Percentiles rank a stretch among this genome's conserved stretches.
These are phyloP conservation scores for Scartelaos histophorus DNA, from an alignment of 2,113 vertebrate species.

Conservation along the genomic window DNA sequence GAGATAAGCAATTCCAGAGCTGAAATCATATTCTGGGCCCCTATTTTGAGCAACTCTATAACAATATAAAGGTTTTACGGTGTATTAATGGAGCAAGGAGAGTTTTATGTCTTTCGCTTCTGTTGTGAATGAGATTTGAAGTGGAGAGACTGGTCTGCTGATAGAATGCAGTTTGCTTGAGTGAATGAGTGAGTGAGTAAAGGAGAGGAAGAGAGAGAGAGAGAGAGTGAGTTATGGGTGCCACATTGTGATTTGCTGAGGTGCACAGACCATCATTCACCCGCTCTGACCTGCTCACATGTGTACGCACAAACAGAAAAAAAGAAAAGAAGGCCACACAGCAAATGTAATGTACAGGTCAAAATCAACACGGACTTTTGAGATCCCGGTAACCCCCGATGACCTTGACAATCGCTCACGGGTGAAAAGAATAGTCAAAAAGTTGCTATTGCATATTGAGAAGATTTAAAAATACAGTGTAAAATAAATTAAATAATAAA, in stretches of 20 bases:
- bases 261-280: constrained; percentile 42
- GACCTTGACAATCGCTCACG: constrained; percentile 28
- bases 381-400: constrained; percentile 16
- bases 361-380: constrained; percentile 18
- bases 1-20: too few species aligned
- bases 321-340: neutral
- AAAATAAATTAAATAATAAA: constrained; percentile 3
- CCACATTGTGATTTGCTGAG: constrained; percentile 44
- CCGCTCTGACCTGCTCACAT: constrained; percentile 21
- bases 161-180: constrained; percentile 9
- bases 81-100: too few species aligned
- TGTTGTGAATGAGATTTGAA: constrained; percentile 32
- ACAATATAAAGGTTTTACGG: too few species aligned
- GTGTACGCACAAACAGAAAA: neutral
- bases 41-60: too few species aligned
- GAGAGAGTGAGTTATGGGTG: constrained; percentile 33
- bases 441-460: neutral
- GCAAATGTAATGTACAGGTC: constrained; percentile 44
- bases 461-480: neutral
- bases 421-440: neutral
- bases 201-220: neutral
- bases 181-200: neutral
- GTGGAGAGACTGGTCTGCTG: constrained; percentile 19
- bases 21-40: too few species aligned
- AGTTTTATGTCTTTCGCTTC: constrained; percentile 22